These are phyloP conservation scores for Carcina quercana DNA, from an alignment of 2,888 invertebrate species.

Conservation along the genomic window DNA sequence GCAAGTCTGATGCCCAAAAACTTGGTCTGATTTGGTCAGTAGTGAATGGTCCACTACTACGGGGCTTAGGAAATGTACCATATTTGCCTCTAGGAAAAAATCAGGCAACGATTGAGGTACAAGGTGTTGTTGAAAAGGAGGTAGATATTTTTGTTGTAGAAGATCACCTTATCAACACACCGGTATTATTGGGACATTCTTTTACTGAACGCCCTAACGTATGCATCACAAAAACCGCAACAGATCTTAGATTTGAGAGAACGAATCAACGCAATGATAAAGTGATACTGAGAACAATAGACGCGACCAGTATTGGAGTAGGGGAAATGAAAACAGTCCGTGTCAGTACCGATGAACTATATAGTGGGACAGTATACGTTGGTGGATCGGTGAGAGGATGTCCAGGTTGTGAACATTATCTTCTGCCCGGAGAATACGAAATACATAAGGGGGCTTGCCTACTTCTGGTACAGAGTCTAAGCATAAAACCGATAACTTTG, in stretches of 20 bases:
- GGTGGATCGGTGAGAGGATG: background rate
- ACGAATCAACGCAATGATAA: background rate
- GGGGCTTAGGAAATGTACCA: conserved; percentile 17
- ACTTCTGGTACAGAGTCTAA: background rate
- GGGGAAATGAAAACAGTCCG: background rate
- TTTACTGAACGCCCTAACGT: conserved; percentile 7
- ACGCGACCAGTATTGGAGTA: background rate
- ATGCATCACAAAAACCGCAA: conserved; percentile 5
- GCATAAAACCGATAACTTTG: background rate
- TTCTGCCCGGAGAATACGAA: conserved; percentile 5
- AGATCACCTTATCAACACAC: conserved; percentile 11
- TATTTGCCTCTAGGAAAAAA: conserved; percentile 12
- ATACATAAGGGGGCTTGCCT: background rate
- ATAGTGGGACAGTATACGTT: background rate
- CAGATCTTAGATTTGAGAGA: conserved; percentile 3
- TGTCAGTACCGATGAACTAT: background rate
- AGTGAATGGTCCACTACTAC: conserved; percentile 9
- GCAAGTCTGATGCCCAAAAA: conserved; percentile 12
- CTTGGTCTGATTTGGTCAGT: conserved; percentile 11
- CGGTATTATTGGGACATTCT: conserved; percentile 7
- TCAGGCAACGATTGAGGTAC: conserved; percentile 11
- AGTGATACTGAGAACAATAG: background rate
- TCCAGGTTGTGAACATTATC: conserved; percentile 1
- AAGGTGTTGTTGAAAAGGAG: conserved; percentile 13
- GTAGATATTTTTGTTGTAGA: conserved; percentile 14